Evolutionary conservation across 2,888 invertebrate genomes (phyloP), one percentile per base, ranked within the genome.

Genomic region (Aleiodes testaceus): DNA sequence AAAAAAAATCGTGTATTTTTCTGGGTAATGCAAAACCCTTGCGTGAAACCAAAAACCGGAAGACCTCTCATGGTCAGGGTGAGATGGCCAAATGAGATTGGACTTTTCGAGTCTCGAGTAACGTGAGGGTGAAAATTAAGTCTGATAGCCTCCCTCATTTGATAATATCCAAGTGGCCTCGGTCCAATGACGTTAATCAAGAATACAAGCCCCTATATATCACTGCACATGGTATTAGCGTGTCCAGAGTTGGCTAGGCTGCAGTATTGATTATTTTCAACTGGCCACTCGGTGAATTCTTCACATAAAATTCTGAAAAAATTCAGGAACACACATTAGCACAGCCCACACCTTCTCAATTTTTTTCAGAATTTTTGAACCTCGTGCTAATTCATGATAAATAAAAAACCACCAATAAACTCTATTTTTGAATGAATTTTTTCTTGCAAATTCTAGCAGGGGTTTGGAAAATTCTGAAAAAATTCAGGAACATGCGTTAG

Each of bases 61-160:
- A 59, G 59, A n/a, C 36, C 6, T 6, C 36, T 16, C n/a, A 59
- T 36, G 59, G 59, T 59, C 59, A 59, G 59, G 59, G 59, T 59
- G 36, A 59, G 59, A 59, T 59, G 59, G 42, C 59, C 36, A 14
- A 59, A 18, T 59, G 36, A 18, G 59, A 59, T 59, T 59, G 2
- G 6, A 42, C 18, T 7, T 14, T 36, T 59, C 14, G 18, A 59
- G 36, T 36, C 11, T 36, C 36, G 9, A 36, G 36, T 42, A 59
- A 30, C 36, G 42, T 42, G 59, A 59, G 42, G 59, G 36, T 11
- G 9, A 36, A n/a, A n/a, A 59, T 59, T 59, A 59, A 59, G 42
- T 59, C 59, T 16, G 30, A 14, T 18, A 18, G 7, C 59, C 59
- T 16, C 59, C 59, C 59, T 26, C 30, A 12, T n/a, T 36, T 14